Conservation (phyloP, 2,797 vertebrate genomes). For the Diceros bicornis region DNA sequence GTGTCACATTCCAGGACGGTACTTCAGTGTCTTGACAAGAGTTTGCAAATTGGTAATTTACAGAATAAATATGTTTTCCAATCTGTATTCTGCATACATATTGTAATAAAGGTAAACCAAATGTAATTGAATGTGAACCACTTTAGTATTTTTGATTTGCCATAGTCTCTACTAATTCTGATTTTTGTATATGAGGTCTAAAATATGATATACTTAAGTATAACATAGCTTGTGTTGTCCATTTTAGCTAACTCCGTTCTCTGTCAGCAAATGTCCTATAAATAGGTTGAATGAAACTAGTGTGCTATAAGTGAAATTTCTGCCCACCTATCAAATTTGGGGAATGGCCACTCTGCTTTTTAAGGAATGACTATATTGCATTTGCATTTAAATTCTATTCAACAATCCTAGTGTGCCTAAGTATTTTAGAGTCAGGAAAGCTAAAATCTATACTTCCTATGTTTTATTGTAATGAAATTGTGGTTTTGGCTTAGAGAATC, state of each 20-base stretch:
- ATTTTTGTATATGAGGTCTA: background rate
- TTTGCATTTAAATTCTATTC: background rate
- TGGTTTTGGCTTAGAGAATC: background rate
- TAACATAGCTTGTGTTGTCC: background rate
- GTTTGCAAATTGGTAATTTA: background rate
- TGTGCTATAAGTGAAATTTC: background rate
- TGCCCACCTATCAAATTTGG: background rate
- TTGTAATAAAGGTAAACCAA: background rate
- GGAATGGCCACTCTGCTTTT: background rate
- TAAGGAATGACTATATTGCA: background rate
- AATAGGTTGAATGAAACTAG: background rate
- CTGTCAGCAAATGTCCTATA: background rate
- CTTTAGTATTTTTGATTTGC: slow-evolving; percentile 25
- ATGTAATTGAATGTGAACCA: background rate
- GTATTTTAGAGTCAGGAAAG: background rate
- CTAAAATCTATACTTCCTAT: background rate
- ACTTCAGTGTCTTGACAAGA: background rate
- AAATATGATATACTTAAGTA: background rate
- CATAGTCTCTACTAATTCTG: background rate
- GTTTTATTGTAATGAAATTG: background rate
- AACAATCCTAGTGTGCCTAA: background rate
- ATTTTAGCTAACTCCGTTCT: background rate
- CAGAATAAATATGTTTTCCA: background rate
- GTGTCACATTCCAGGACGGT: background rate
- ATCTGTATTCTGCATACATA: background rate